These are phyloP conservation scores for Sphaerophoria taeniata DNA, from an alignment of 2,888 invertebrate genomes.

Conservation along the genomic window DNA sequence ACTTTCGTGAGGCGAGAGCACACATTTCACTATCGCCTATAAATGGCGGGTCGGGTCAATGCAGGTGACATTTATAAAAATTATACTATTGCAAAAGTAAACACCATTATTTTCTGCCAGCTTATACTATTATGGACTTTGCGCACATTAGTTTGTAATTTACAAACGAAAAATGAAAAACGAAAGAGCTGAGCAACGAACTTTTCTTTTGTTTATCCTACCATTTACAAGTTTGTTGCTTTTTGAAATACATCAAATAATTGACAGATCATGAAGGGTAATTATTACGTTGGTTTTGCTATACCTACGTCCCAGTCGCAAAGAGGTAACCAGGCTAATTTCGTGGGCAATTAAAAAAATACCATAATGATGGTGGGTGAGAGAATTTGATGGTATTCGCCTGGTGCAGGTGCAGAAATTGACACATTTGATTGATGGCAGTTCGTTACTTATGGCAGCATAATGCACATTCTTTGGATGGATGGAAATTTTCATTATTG, in stretches of 20 bases:
- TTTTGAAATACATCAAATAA: constrained; percentile 25
- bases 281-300: constrained; percentile 47
- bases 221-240: not conserved
- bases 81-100: constrained; percentile 58
- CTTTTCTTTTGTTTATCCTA: constrained; percentile 33
- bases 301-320: constrained; percentile 19
- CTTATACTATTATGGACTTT: constrained; percentile 48
- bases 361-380: constrained; percentile 22
- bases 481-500: constrained; percentile 8
- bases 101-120: constrained; percentile 50
- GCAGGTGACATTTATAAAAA: constrained; percentile 60
- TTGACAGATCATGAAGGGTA: constrained; percentile 54
- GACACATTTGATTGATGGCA: constrained; percentile 62
- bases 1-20: constrained; percentile 8
- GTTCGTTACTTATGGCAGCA: not conserved
- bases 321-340: constrained; percentile 62
- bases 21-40: constrained; percentile 26
- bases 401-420: constrained; percentile 52
- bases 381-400: not conserved
- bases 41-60: constrained; percentile 36
- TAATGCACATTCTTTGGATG: not conserved
- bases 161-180: constrained; percentile 43
- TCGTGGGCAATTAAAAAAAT: constrained; percentile 60
- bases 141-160: constrained; percentile 34
- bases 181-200: constrained; percentile 62